Base-by-base conservation (phyloP, 2,113 vertebrate species). In the Cinclus cinclus region DNA sequence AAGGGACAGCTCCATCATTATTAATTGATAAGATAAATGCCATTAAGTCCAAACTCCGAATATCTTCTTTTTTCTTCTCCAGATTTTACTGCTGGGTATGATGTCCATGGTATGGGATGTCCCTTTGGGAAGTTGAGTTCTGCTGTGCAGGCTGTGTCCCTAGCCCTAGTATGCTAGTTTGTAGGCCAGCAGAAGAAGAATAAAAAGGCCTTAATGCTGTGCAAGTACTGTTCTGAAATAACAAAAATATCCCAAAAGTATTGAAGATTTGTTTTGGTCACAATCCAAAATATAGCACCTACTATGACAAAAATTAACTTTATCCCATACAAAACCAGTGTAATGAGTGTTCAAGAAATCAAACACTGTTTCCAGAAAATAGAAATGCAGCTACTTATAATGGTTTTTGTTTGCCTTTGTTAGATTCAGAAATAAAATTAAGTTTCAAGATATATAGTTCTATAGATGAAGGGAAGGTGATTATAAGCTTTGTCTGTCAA, bases 81-180 rank as follows among this genome's bases (percentile, higher is more conserved):
- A 75, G 21, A 1, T 67, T 52, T 62, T 63, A 21, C 18, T 39
- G 47, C 4, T 53, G 24, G 20, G 2, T 65, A 35, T 70, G 50
- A 25, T 2, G 2, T 30, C 6, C 24, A 39, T 20, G 1, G 5
- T 41, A 33, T 16, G 15, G 13, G 25, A 10, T 39, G n/a, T 27
- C 4, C 23, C n/a, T 75, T 37, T 39, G 5, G 6, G 35, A 47
- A 42, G 4, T 0, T 75, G 12, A 15, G 3, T 17, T 30, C 27
- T 58, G 11, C 30, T 74, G 10, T 33, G 50, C 39, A 22, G 19
- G 2, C 14, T 77, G 9, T 44, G 37, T 15, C 8, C 3, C 19
- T 21, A 79, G 1, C 4, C 4, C 1, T 21, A 19, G 7, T 15
- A 15, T 8, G 8, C 28, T 75, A 1, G 0, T 5, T 81, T 31